These are phyloP conservation scores for Phylloscopus whistleri DNA, from an alignment of 2,113 vertebrate species.

Conservation along the genomic window DNA sequence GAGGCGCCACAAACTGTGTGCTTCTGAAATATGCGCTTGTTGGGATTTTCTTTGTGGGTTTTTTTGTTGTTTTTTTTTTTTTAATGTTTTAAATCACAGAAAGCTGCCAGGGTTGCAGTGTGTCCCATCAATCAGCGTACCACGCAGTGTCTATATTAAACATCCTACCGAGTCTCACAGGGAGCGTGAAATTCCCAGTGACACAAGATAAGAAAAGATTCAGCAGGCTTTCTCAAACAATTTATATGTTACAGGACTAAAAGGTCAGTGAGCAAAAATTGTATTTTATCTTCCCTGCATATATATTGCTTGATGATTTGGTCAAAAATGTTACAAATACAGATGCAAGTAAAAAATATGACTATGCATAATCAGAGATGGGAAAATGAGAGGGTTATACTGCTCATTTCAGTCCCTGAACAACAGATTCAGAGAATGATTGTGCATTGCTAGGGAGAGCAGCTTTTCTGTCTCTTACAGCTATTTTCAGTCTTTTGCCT, in stretches of 20 bases:
- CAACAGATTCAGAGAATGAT: not conserved
- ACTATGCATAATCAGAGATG: not conserved
- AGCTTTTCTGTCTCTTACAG: not conserved
- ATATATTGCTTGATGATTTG: not conserved
- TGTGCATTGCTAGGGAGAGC: not conserved
- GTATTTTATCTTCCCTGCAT: not conserved
- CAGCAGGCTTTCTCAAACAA: slow-evolving; percentile 2
- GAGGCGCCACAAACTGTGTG: accelerated
- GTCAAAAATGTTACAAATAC: slow-evolving; percentile 23
- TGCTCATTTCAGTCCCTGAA: not conserved
- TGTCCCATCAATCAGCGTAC: slow-evolving; percentile 4
- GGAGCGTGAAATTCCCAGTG: not conserved
- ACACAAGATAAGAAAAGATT: slow-evolving; percentile 29
- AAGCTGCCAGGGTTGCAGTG: not conserved
- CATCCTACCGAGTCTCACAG: not conserved
- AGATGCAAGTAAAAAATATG: not conserved
- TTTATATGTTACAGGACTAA: not conserved
- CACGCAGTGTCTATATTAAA: slow-evolving; percentile 13
- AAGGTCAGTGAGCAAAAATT: not conserved
- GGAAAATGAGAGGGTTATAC: not conserved
- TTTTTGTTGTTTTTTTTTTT: not conserved
- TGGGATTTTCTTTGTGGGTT: not conserved
- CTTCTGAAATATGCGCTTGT: not conserved
- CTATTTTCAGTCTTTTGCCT: not conserved
- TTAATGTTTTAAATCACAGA: not conserved